Conservation (phyloP, 2,888 invertebrate species). For the Rhimphoctona megacephalus region DNA sequence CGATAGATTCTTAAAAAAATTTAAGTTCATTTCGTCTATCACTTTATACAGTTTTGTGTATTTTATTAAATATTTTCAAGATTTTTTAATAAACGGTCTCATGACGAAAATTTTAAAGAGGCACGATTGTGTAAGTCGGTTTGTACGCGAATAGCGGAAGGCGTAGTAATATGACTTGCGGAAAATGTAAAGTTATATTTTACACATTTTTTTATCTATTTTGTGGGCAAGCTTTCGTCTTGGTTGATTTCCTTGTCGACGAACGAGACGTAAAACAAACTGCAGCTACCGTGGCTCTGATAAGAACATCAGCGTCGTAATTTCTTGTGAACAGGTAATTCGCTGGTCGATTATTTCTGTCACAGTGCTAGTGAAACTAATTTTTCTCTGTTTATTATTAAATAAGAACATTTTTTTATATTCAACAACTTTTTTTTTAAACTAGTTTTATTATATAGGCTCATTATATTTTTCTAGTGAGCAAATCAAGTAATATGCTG, state of each 20-base stretch:
- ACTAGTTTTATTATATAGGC: neutral
- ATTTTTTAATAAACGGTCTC: neutral
- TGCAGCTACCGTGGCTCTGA: slow-evolving; percentile 19
- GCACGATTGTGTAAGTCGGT: neutral
- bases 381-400: neutral
- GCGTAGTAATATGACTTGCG: slow-evolving; percentile 42
- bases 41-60: neutral
- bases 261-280: slow-evolving; percentile 40
- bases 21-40: neutral
- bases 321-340: slow-evolving; percentile 20
- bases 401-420: neutral
- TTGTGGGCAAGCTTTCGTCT: slow-evolving; percentile 13
- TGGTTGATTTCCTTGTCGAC: slow-evolving; percentile 19
- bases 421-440: neutral
- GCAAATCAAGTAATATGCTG: neutral
- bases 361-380: neutral
- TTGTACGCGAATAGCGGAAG: neutral
- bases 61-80: neutral
- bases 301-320: slow-evolving; percentile 46
- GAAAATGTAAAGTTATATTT: slow-evolving; percentile 29
- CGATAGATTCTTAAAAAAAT: neutral
- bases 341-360: neutral
- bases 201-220: slow-evolving; percentile 5
- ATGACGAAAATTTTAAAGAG: neutral
- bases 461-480: neutral